A percentile compares a stretch with the other conserved stretches of the same genome.
These are phyloP conservation scores for Drosophila tsacasi DNA, from an alignment of 1,140 invertebrate species.

Conservation along the genomic window DNA sequence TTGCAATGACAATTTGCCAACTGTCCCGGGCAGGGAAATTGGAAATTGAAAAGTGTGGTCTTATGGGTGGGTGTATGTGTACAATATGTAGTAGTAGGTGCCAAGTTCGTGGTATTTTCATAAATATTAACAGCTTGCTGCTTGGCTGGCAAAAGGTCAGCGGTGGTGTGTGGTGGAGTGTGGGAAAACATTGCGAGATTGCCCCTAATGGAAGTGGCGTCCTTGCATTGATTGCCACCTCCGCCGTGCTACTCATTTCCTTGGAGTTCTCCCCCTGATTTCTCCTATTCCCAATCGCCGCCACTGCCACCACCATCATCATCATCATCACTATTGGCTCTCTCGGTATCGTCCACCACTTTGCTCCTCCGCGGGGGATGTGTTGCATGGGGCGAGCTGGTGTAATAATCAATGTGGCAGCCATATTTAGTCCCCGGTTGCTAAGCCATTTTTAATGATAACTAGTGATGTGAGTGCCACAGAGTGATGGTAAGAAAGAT, in stretches of 20 bases:
- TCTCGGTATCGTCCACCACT: slow-evolving; percentile 10
- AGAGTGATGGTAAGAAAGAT: slow-evolving; percentile 1
- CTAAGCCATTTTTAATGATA: slow-evolving; percentile 66
- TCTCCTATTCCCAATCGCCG: slow-evolving; percentile 38
- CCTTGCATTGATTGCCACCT: slow-evolving; percentile 60
- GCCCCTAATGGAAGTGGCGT: slow-evolving; percentile 55
- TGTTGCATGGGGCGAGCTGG: slow-evolving; percentile 25
- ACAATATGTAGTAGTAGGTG: slow-evolving; percentile 55
- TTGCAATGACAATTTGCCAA: slow-evolving; percentile 68
- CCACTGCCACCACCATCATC: neutral
- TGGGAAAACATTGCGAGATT: slow-evolving; percentile 22
- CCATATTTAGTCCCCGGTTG: slow-evolving; percentile 55
- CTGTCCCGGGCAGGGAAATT: slow-evolving; percentile 21
- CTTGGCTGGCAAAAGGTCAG: slow-evolving; percentile 53
- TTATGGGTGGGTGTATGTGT: neutral
- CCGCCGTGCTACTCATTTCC: slow-evolving; percentile 5
- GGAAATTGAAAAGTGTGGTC: slow-evolving; percentile 3
- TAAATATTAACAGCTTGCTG: slow-evolving; percentile 56
- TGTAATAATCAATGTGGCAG: slow-evolving; percentile 57
- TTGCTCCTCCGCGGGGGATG: slow-evolving; percentile 8
- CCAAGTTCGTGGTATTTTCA: slow-evolving; percentile 64
- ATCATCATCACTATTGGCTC: slow-evolving; percentile 14
- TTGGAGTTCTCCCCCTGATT: slow-evolving; percentile 3
- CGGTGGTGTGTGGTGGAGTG: neutral
- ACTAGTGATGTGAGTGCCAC: slow-evolving; percentile 30